Evolutionary conservation across 2,888 invertebrate genomes (phyloP), one percentile per base, ranked within the genome.

Genomic region (Watsonalla binaria): DNA sequence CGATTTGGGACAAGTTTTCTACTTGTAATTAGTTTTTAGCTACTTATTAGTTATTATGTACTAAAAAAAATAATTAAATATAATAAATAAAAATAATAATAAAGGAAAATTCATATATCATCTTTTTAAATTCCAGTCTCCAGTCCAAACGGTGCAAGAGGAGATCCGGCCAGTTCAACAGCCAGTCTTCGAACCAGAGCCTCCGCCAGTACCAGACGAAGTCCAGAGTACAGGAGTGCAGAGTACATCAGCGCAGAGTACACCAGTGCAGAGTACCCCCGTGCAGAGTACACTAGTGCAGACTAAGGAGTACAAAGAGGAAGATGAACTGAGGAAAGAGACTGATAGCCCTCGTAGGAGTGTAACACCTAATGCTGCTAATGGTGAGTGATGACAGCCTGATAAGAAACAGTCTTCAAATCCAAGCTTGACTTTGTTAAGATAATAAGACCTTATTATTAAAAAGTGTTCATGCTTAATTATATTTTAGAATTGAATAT

Each of bases 271-370:
- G 53, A 72, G 62, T 54, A 63, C 64, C 58, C 80, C 78, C 37
- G 58, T 65, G n/a, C 72, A 72, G 49, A 82, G 74, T 65, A 86
- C 24, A 24, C 24, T 24, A 24, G 24, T 24, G 24, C 24, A 24
- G 24, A 24, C 2, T 24, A 24, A 24, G 24, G 24, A 24, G 24
- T 24, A 24, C 24, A 24, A 80, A 42, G 87, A 87, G 61, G 88
- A 88, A 65, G 89, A 87, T 47, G 86, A 88, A 56, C 49, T 83
- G 55, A 82, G 80, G 56, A 85, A 78, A 68, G 88, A 87, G 64
- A 87, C 82, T 61, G 90, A 90, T 51, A 90, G 90, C 53, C 90
- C 90, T 0, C 72, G 90, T 5, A 80, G 90, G 60, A 90, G 90
- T 68, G 74, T 90, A 13, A 90, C 90, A 7, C 90, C 90, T 37